Percentiles rank a stretch among this genome's conserved stretches.
Conservation (phyloP, 1,140 invertebrate genomes). For the Armadillidium nasatum region DNA sequence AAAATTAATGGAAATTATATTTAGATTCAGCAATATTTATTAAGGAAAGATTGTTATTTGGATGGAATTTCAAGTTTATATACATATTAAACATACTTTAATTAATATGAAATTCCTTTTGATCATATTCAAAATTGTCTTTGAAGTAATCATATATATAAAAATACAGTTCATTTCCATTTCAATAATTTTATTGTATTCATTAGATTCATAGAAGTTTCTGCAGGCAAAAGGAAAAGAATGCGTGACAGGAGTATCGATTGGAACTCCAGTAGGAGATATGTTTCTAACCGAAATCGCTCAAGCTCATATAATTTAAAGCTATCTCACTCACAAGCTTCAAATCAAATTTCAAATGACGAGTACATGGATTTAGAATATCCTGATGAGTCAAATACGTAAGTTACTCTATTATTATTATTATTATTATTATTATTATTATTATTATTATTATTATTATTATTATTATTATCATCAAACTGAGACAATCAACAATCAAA, state of each 20-base stretch:
- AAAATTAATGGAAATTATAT: too few relatives aligned
- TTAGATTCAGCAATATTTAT: too few relatives aligned
- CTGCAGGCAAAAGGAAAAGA: slow-evolving; percentile 51
- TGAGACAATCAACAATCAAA: too few relatives aligned
- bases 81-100: too few relatives aligned
- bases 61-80: too few relatives aligned
- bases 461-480: too few relatives aligned
- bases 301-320: slow-evolving; percentile 24
- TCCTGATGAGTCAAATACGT: slow-evolving; percentile 37
- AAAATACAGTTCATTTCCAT: too few relatives aligned
- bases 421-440: background rate
- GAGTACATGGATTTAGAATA: slow-evolving; percentile 37
- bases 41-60: too few relatives aligned
- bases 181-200: background rate
- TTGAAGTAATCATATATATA: too few relatives aligned
- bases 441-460: background rate
- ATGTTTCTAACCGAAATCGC: slow-evolving; percentile 6
- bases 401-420: background rate
- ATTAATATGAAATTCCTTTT: too few relatives aligned
- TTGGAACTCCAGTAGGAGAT: slow-evolving; percentile 56
- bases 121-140: too few relatives aligned
- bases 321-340: slow-evolving; percentile 25
- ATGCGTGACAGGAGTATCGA: slow-evolving; percentile 48
- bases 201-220: slow-evolving; percentile 42
- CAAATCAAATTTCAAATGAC: slow-evolving; percentile 23